Percentiles rank a stretch among this genome's conserved stretches.
phyloP scores from a whole-genome alignment of 1,140 invertebrate species.

The Yoshiicerus persimilis region DNA sequence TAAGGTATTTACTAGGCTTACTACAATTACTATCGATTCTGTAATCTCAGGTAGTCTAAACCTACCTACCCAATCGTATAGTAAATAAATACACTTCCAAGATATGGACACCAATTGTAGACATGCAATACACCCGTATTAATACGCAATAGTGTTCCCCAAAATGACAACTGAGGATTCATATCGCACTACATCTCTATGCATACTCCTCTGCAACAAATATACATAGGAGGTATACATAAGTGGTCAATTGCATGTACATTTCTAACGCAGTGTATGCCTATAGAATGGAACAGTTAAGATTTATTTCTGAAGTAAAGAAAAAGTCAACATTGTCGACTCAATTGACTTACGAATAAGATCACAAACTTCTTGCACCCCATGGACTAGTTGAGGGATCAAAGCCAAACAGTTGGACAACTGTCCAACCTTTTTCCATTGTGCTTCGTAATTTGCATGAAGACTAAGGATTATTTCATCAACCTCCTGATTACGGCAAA shows the following conservation, averaged over 20 bases:
- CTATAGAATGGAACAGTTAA: neutral
- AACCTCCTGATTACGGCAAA: constrained; percentile 53
- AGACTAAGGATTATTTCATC: constrained; percentile 61
- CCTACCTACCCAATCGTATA: too few species aligned
- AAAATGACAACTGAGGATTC: too few species aligned
- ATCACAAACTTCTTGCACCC: constrained; percentile 62
- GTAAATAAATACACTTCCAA: too few species aligned
- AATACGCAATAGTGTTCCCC: too few species aligned
- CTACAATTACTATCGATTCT: neutral
- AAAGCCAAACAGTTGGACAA: constrained; percentile 60
- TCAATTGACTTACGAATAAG: constrained; percentile 59
- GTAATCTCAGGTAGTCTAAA: too few species aligned
- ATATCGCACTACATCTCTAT: too few species aligned
- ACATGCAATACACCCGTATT: too few species aligned
- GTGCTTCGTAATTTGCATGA: constrained; percentile 59
- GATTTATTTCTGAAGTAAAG: neutral
- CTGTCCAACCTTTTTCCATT: constrained; percentile 59
- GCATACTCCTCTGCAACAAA: too few species aligned
- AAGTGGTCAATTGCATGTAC: neutral
- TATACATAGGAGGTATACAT: too few species aligned
- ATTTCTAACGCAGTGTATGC: neutral
- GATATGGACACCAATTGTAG: too few species aligned
- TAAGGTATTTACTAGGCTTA: neutral
- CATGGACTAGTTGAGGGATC: constrained; percentile 63
- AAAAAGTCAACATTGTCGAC: neutral